These are phyloP conservation scores for Agrypnia vestita DNA, from an alignment of 1,140 invertebrate species.

Conservation along the genomic window DNA sequence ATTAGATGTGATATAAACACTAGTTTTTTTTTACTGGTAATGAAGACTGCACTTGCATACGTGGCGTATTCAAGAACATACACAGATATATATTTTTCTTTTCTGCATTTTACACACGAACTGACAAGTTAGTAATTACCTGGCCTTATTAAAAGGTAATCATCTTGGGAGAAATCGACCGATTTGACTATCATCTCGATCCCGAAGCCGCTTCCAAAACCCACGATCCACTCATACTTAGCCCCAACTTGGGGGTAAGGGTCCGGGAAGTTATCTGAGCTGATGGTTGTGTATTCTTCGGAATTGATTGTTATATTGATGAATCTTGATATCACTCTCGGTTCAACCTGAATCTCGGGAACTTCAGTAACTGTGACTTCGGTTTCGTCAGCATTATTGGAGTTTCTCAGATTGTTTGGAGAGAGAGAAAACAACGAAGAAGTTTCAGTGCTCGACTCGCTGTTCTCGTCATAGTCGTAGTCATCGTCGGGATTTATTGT, in stretches of 20 bases:
- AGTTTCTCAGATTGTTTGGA: not conserved
- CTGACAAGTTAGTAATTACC: constrained; percentile 35
- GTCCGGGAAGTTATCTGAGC: constrained; percentile 41
- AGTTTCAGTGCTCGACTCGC: too few species aligned
- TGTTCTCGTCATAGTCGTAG: not conserved
- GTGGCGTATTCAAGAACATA: too few species aligned
- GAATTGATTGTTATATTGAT: constrained; percentile 34
- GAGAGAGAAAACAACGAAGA: too few species aligned
- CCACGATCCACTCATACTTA: constrained; percentile 37
- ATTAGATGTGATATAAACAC: too few species aligned
- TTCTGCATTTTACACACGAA: not conserved
- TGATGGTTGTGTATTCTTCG: constrained; percentile 32
- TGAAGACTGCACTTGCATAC: too few species aligned
- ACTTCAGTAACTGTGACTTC: not conserved
- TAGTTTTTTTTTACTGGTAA: too few species aligned
- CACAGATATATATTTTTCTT: not conserved
- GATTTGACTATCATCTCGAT: constrained; percentile 53
- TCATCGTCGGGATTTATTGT: not conserved
- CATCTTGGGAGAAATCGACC: constrained; percentile 41
- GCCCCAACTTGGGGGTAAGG: constrained; percentile 33
- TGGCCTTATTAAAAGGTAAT: constrained; percentile 50
- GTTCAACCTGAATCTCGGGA: not conserved
- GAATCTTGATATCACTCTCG: not conserved
- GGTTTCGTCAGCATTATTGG: not conserved
- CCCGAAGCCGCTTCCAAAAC: constrained; percentile 42